phyloP scores from a whole-genome alignment of 30 jellyfish, hydroid and myxozoan genomes.

The Hydra vulgaris region DNA sequence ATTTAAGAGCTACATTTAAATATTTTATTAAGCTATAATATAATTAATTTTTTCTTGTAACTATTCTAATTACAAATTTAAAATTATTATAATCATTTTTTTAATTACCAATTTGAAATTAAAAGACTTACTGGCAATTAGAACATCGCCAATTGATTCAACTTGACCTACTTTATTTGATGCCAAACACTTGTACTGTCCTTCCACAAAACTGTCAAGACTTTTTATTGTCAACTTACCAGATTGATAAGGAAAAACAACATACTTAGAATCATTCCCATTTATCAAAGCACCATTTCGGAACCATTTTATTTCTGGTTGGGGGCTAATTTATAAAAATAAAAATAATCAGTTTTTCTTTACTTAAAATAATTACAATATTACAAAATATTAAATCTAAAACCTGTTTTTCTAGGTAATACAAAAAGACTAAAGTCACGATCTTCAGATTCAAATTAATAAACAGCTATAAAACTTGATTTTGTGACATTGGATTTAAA shows the following conservation, averaged over 20 bases:
- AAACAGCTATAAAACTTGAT: no score
- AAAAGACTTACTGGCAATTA: constrained; percentile 5
- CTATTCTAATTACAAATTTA: no score
- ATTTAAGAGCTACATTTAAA: no score
- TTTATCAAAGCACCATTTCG: constrained; percentile 18
- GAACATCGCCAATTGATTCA: constrained; percentile 1
- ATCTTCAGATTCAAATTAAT: no score
- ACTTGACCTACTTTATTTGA: constrained; percentile 7
- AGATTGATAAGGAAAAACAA: constrained; percentile 12
- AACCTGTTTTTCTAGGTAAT: no score
- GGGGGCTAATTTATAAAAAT: constrained; percentile 8
- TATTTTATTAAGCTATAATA: no score
- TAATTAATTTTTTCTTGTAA: no score
- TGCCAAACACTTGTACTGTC: constrained; percentile 25
- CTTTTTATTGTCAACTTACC: constrained; percentile 11
- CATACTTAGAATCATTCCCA: constrained; percentile 17
- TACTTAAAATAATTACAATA: background rate
- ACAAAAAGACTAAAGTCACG: no score
- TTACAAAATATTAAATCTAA: background rate
- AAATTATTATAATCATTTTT: no score
- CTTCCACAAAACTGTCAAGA: background rate
- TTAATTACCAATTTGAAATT: no score
- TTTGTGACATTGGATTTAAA: no score
- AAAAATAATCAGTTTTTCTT: background rate
- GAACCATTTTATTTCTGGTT: constrained; percentile 15